These are phyloP conservation scores for Crotalus helleri DNA, from an alignment of 2,113 vertebrate species.

Conservation along the genomic window DNA sequence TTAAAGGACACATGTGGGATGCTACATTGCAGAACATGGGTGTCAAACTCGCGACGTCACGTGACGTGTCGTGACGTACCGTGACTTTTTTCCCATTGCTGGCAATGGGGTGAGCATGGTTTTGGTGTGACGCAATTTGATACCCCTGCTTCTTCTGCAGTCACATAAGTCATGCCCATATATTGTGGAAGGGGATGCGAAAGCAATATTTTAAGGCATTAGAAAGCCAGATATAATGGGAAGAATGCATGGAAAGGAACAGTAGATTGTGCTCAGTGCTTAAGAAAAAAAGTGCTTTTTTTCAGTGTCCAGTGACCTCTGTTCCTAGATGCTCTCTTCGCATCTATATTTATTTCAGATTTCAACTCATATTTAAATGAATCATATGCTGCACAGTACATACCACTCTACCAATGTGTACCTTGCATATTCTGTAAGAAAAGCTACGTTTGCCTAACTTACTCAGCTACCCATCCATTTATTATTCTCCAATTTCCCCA, in stretches of 20 bases:
- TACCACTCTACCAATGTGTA: not conserved
- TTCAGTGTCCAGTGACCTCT: not conserved
- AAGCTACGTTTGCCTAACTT: not conserved
- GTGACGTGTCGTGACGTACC: no score
- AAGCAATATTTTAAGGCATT: not conserved
- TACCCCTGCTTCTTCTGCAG: not conserved
- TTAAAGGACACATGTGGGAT: not conserved
- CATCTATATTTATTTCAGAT: not conserved
- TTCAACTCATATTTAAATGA: not conserved
- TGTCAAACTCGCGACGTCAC: no score
- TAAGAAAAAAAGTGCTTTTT: not conserved
- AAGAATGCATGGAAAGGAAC: not conserved
- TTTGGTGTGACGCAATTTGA: no score
- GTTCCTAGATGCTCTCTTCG: not conserved
- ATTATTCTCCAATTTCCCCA: not conserved
- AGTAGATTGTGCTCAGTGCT: not conserved
- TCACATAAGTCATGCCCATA: no score
- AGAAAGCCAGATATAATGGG: not conserved
- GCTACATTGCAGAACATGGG: not conserved
- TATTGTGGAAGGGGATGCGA: not conserved
- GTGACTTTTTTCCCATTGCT: no score
- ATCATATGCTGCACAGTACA: not conserved
- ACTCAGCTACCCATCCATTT: not conserved
- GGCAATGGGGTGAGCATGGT: no score
- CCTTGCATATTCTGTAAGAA: not conserved